These are phyloP conservation scores for Zenarchopterus dispar DNA, from an alignment of 2,797 vertebrate species.

Conservation along the genomic window DNA sequence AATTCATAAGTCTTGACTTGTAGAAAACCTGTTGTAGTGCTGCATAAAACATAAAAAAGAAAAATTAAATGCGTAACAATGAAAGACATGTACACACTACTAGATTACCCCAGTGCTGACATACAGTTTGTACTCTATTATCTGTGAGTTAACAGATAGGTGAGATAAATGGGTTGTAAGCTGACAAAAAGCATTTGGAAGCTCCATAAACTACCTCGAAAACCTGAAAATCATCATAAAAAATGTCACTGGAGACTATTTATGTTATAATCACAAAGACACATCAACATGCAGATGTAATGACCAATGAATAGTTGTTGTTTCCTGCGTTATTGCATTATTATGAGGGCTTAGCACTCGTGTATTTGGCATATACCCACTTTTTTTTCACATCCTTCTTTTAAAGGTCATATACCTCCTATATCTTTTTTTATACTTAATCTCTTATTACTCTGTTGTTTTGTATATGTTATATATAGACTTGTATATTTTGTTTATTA, in stretches of 20 bases:
- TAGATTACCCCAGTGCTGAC: not conserved
- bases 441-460: no score
- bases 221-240: no score
- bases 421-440: no score
- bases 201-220: no score
- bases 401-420: no score
- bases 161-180: not conserved
- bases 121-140: constrained; percentile 10
- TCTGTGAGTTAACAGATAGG: constrained; percentile 19
- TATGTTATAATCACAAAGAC: no score
- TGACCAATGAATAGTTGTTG: not conserved
- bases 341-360: not conserved
- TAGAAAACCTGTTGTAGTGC: not conserved
- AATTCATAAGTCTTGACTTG: not conserved
- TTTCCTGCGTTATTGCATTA: not conserved
- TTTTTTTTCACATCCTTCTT: no score
- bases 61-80: not conserved
- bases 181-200: no score
- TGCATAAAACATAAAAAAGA: not conserved
- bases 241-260: no score
- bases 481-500: no score
- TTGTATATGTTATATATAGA: no score
- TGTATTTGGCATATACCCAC: not conserved
- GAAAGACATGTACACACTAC: not conserved
- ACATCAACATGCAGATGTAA: no score